Evolutionary conservation across 2,888 invertebrate species (phyloP).

Genomic region (Habroteleia sp.): DNA sequence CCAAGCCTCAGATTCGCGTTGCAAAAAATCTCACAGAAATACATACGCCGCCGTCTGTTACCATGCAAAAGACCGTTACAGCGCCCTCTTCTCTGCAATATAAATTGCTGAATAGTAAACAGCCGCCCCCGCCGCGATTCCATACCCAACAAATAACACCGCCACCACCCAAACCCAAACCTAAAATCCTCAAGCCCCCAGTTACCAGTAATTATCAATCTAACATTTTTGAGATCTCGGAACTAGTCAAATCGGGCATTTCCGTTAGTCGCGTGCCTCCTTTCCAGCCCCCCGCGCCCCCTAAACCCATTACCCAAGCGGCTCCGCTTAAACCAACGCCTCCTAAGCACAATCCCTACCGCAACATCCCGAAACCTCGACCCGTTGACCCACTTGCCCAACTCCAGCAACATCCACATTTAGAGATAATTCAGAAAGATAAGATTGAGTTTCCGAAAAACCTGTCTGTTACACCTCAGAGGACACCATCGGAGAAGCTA

Average conservation of each 20-base stretch:
- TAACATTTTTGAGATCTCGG: slow-evolving; percentile 20
- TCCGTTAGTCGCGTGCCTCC: slow-evolving; percentile 72
- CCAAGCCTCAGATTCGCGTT: slow-evolving; percentile 73
- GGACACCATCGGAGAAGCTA: slow-evolving; percentile 68
- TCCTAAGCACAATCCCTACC: slow-evolving; percentile 40
- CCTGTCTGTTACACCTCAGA: slow-evolving; percentile 71
- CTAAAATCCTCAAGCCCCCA: slow-evolving; percentile 54
- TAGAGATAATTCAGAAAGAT: slow-evolving; percentile 78
- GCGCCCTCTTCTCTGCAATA: slow-evolving; percentile 71
- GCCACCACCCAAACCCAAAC: slow-evolving; percentile 67
- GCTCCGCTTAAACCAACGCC: slow-evolving; percentile 52
- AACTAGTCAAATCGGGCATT: slow-evolving; percentile 67
- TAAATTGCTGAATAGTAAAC: slow-evolving; percentile 76
- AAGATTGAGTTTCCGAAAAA: slow-evolving; percentile 72
- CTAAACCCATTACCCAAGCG: slow-evolving; percentile 62
- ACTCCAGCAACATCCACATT: slow-evolving; percentile 76
- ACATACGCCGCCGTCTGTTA: slow-evolving; percentile 58
- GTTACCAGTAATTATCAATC: slow-evolving; percentile 2
- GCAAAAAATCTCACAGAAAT: slow-evolving; percentile 73
- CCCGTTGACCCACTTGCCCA: slow-evolving; percentile 74
- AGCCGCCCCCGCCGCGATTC: slow-evolving; percentile 49
- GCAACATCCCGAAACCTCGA: slow-evolving; percentile 64
- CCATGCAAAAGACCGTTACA: slow-evolving; percentile 64
- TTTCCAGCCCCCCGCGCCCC: slow-evolving; percentile 37
- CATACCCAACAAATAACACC: slow-evolving; percentile 61